Conservation (phyloP, 2,113 vertebrate genomes). For the Cynocephalus volans region DNA sequence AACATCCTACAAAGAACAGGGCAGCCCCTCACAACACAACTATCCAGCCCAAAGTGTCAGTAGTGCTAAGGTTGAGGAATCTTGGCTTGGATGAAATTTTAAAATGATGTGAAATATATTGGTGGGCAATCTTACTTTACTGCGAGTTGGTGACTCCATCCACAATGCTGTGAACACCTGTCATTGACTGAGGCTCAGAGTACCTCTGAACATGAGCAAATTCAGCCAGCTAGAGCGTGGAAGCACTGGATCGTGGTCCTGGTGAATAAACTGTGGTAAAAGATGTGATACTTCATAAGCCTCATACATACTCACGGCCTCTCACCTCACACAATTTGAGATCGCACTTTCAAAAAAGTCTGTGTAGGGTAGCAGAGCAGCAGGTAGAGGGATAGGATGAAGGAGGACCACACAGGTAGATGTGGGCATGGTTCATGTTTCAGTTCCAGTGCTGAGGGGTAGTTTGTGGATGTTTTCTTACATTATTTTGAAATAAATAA, state of each 20-base stretch:
- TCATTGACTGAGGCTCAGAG: background rate
- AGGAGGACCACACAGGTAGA: background rate
- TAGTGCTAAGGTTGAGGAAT: background rate
- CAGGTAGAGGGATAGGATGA: background rate
- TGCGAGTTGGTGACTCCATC: background rate
- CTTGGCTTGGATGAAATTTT: background rate
- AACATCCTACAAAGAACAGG: background rate
- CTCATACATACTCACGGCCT: background rate
- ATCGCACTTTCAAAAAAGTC: background rate
- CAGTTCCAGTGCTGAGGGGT: background rate
- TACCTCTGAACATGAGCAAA: background rate
- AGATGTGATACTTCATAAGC: background rate
- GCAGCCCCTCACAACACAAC: background rate
- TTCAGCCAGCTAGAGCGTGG: background rate
- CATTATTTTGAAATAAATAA: conserved; percentile 56
- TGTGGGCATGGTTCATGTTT: background rate
- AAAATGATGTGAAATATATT: background rate
- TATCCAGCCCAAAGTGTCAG: background rate
- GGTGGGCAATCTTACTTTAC: background rate
- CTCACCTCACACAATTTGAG: background rate
- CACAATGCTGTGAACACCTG: background rate
- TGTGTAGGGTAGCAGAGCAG: background rate
- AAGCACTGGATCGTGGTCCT: background rate
- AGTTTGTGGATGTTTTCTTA: conserved; percentile 7
- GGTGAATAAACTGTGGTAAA: background rate